Percentiles rank a stretch among this genome's conserved stretches.
Evolutionary conservation across 1,140 invertebrate species (phyloP).

Genomic region (Homarus americanus): DNA sequence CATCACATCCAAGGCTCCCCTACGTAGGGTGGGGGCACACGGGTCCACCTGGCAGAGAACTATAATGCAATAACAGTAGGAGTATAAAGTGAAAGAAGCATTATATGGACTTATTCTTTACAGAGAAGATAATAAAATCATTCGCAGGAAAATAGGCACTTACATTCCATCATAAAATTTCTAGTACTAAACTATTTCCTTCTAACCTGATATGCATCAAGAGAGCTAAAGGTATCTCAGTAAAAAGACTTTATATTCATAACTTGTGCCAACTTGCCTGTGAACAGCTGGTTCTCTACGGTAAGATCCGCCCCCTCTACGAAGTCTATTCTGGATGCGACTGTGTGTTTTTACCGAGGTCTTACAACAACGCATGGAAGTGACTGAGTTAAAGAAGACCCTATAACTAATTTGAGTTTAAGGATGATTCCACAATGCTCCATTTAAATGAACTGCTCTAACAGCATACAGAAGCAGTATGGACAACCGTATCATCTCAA

Average conservation of each 20-base stretch:
- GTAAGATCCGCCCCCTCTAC: slow-evolving; percentile 19
- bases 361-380: slow-evolving; percentile 22
- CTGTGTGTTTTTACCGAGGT: slow-evolving; percentile 6
- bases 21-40: slow-evolving; percentile 13
- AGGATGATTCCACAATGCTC: background rate
- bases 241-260: slow-evolving; percentile 1
- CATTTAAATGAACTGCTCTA: background rate
- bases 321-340: background rate
- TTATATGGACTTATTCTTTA: slow-evolving; percentile 27
- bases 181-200: slow-evolving; percentile 44
- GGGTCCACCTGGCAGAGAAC: background rate
- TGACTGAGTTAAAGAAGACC: background rate
- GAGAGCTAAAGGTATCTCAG: slow-evolving; percentile 14
- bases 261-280: slow-evolving; percentile 1
- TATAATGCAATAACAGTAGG: slow-evolving; percentile 1
- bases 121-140: slow-evolving; percentile 1
- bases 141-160: slow-evolving; percentile 30
- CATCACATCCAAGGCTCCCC: slow-evolving; percentile 1
- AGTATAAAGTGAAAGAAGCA: slow-evolving; percentile 2
- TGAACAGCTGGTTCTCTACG: slow-evolving; percentile 10
- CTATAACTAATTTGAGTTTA: background rate
- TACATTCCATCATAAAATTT: slow-evolving; percentile 24
- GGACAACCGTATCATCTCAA: background rate
- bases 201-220: slow-evolving; percentile 53
- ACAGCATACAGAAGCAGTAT: background rate